Percentiles rank a stretch among this genome's conserved stretches.
Evolutionary conservation across 2,113 vertebrate genomes (phyloP).

Genomic region (Calypte anna): DNA sequence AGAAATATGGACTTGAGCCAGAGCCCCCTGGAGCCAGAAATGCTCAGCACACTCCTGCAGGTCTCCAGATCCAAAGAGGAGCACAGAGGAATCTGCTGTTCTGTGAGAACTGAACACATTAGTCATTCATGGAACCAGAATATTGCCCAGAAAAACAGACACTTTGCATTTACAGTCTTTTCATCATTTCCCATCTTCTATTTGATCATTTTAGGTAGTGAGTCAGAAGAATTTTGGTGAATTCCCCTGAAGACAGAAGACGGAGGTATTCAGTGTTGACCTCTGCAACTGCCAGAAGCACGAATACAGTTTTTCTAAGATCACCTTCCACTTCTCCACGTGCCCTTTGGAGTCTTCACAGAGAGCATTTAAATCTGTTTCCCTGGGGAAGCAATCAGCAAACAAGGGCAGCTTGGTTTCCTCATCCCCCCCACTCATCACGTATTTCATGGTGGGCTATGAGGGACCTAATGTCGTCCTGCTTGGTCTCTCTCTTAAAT

Average conservation of each 20-base stretch:
- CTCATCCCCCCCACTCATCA: neutral
- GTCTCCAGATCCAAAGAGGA: neutral
- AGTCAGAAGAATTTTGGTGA: neutral
- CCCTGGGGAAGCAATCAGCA: neutral
- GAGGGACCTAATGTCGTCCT: neutral
- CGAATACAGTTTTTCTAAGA: neutral
- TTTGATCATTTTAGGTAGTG: neutral
- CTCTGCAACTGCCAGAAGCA: neutral
- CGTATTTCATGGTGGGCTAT: rapidly evolving
- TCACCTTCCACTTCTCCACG: rapidly evolving
- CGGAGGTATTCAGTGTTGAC: rapidly evolving
- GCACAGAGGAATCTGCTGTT: neutral
- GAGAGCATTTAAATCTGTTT: neutral
- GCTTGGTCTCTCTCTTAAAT: neutral
- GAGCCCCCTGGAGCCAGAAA: neutral
- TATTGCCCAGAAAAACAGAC: neutral
- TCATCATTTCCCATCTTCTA: neutral
- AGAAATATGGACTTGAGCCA: neutral
- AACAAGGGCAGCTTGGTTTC: neutral
- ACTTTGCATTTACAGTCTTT: neutral
- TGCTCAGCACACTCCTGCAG: neutral
- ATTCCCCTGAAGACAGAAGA: neutral
- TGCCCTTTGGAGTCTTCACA: neutral
- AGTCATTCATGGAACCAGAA: neutral
- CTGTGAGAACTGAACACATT: neutral